A percentile compares a stretch with the other conserved stretches of the same genome.
These are phyloP conservation scores for Cnemophilus loriae DNA, from an alignment of 2,113 vertebrate genomes.

Conservation along the genomic window DNA sequence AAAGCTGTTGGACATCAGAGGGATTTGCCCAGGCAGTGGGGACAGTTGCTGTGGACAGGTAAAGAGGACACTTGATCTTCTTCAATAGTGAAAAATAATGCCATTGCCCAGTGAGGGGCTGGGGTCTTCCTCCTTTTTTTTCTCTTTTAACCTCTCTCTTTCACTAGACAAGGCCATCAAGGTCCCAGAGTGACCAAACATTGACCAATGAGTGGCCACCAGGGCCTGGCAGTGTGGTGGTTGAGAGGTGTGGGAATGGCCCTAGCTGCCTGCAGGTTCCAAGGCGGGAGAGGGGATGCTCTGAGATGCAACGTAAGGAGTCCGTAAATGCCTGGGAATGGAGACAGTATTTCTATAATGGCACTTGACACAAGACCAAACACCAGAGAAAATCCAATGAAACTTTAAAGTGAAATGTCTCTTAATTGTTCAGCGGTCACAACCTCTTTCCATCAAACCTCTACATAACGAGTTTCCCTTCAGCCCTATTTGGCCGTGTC, in stretches of 20 bases:
- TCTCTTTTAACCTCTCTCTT: not conserved
- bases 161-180: not conserved
- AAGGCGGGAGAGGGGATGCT: not conserved
- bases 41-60: not conserved
- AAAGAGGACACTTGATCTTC: rapidly evolving
- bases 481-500: not conserved
- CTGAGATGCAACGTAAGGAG: not conserved
- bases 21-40: not conserved
- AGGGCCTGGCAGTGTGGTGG: not conserved
- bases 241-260: not conserved
- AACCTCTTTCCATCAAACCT: not conserved
- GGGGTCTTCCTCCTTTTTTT: not conserved
- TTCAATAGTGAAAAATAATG: not conserved
- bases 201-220: rapidly evolving
- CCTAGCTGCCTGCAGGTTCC: rapidly evolving
- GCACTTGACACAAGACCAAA: not conserved
- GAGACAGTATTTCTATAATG: not conserved
- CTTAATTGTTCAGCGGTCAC: not conserved
- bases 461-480: not conserved
- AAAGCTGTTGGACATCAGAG: not conserved
- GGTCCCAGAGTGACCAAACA: too few relatives aligned
- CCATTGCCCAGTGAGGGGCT: rapidly evolving
- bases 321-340: not conserved
- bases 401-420: not conserved
- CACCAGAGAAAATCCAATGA: not conserved